Base-by-base conservation (phyloP, 2,113 vertebrate species). In the Solea senegalensis region DNA sequence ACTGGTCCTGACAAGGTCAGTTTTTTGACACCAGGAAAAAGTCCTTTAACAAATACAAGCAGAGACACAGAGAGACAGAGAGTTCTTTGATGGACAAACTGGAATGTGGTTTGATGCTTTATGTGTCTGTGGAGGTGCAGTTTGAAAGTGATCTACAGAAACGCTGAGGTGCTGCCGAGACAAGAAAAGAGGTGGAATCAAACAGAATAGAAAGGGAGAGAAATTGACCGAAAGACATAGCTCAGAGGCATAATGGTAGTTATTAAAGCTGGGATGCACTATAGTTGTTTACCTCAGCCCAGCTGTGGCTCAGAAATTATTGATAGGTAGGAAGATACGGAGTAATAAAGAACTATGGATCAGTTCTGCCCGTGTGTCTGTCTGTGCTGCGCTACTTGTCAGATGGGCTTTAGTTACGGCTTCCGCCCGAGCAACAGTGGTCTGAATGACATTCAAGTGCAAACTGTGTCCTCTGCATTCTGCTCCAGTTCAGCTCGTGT, bases 221-320 rank as follows among this genome's bases (percentile, higher is more conserved):
- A 73, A 76, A 78, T 56, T 55, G 68, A 77, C 54, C 57, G 66
- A 76, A 82, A 79, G 69, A 75, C 56, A 82, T 84, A 80, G 85
- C 86, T 84, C 57, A 60, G 51, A 88, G 87, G 82, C 80, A 72
- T 81, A 74, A 88, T 72, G 68, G 83, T 74, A 56, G 88, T 87
- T 90, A 91, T 92, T 89, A 92, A 90, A 88, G 85, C 69, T 65
- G 64, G 71, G 74, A 66, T 81, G 76, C 81, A 68, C 85, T 63
- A 44, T 41, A 60, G 80, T 84, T 89, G 88, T 89, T 90, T 90
- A 79, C 86, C 67, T 81, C 82, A 46, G 73, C 60, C 75, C 2
- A 69, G 81, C 85, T 85, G 76, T 79, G 69, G 78, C 80, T 87
- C 61, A 72, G 83, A 67, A 85, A 88, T 88, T 84, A 90, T 90